Evolutionary conservation across 1,140 invertebrate genomes (phyloP).

Genomic region (Agrilus planipennis): DNA sequence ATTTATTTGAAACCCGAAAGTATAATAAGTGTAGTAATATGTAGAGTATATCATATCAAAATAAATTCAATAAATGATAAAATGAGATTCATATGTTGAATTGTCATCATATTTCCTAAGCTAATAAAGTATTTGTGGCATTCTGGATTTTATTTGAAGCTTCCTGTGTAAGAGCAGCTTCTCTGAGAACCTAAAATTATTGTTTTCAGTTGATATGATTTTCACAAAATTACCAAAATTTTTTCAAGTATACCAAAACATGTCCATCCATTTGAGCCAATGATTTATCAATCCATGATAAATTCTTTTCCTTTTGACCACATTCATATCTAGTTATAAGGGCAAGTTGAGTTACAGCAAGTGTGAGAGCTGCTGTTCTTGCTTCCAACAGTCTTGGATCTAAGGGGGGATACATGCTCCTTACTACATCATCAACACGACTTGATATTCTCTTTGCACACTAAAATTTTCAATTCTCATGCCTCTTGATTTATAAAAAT

Average conservation of each 20-base stretch:
- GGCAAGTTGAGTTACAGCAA: constrained; percentile 60
- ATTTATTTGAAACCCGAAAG: too few species aligned
- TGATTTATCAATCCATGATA: constrained; percentile 55
- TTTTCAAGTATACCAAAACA: too few species aligned
- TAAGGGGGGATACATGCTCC: constrained; percentile 59
- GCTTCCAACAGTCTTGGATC: constrained; percentile 59
- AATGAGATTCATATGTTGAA: too few species aligned
- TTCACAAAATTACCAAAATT: too few species aligned
- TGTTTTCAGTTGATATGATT: background rate
- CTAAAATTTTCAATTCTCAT: constrained; percentile 23
- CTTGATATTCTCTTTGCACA: constrained; percentile 54
- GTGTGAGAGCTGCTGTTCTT: constrained; percentile 51
- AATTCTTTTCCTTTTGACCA: constrained; percentile 35
- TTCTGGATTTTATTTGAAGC: constrained; percentile 33
- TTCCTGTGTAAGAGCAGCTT: constrained; percentile 43
- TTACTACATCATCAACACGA: constrained; percentile 60
- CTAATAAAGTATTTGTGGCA: background rate
- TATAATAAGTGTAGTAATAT: too few species aligned
- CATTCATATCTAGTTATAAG: constrained; percentile 43
- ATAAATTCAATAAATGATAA: too few species aligned
- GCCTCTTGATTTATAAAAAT: background rate
- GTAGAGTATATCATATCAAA: too few species aligned
- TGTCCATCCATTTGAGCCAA: constrained; percentile 57
- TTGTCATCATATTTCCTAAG: background rate
- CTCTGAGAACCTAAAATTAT: constrained; percentile 35